Conservation (phyloP, 1,140 invertebrate genomes). For the Eumaeus atala region DNA sequence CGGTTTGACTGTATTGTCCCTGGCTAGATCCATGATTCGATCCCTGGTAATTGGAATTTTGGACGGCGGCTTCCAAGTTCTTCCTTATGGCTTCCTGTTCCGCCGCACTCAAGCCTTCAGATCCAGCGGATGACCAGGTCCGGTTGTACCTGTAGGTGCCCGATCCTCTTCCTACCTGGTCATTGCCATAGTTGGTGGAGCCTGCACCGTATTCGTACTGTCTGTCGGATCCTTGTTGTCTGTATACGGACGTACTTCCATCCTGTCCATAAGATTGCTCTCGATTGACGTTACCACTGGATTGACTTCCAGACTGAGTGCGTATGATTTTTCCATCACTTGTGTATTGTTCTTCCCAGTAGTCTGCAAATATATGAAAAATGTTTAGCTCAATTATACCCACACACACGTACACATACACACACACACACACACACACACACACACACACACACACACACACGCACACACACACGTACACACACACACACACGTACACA, state of each 20-base stretch:
- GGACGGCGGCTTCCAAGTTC: slow-evolving; percentile 32
- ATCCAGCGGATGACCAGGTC: slow-evolving; percentile 36
- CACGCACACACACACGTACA: too few species aligned
- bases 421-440: too few species aligned
- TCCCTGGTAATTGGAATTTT: slow-evolving; percentile 23
- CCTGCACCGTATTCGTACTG: slow-evolving; percentile 19
- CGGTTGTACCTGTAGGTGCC: slow-evolving; percentile 35
- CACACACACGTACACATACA: too few species aligned
- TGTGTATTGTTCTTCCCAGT: slow-evolving; percentile 42
- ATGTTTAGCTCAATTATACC: too few species aligned
- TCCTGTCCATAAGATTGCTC: slow-evolving; percentile 13
- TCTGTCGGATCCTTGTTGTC: slow-evolving; percentile 21
- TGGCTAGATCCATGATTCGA: slow-evolving; percentile 21
- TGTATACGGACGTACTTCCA: slow-evolving; percentile 5
- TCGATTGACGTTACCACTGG: slow-evolving; percentile 11
- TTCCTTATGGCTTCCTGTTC: slow-evolving; percentile 46
- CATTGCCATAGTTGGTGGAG: slow-evolving; percentile 20
- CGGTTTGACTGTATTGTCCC: slow-evolving; percentile 22
- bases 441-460: too few species aligned
- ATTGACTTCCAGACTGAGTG: slow-evolving; percentile 20
- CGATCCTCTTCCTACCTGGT: slow-evolving; percentile 21
- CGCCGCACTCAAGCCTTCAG: slow-evolving; percentile 38
- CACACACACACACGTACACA: too few species aligned
- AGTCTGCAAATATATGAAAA: slow-evolving; percentile 32
- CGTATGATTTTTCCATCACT: slow-evolving; percentile 23